A percentile compares a stretch with the other conserved stretches of the same genome.
Evolutionary conservation across 2,113 vertebrate genomes (phyloP).

Genomic region (Vanacampus margaritifer): DNA sequence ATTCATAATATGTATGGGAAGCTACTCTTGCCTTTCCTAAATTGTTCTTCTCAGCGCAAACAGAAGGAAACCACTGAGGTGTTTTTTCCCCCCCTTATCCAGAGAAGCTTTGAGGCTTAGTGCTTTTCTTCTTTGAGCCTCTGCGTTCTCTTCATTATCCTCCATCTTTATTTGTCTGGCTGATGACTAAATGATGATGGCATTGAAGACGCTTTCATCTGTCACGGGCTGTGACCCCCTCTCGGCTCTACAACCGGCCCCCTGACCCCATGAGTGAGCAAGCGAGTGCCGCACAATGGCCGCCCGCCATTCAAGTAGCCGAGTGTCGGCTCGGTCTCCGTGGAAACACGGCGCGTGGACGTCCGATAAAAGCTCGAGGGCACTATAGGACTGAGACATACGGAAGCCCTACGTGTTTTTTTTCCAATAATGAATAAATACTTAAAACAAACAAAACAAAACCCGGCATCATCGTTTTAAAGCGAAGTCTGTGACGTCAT

Average conservation of each 20-base stretch:
- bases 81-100: too few relatives aligned
- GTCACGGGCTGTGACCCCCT: constrained; percentile 72
- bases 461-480: background rate
- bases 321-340: constrained; percentile 78
- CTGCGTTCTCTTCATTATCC: background rate
- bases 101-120: background rate
- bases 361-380: constrained; percentile 43
- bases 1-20: too few relatives aligned
- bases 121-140: constrained; percentile 1
- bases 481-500: too few relatives aligned
- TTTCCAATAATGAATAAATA: background rate
- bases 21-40: too few relatives aligned
- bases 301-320: constrained; percentile 79
- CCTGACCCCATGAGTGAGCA: constrained; percentile 25
- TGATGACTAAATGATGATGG: constrained; percentile 93
- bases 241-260: constrained; percentile 55
- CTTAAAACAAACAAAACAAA: background rate
- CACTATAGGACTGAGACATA: background rate
- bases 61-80: too few relatives aligned
- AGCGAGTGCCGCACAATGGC: constrained; percentile 73
- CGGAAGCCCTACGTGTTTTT: too few relatives aligned
- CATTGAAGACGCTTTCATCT: constrained; percentile 86
- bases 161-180: constrained; percentile 69
- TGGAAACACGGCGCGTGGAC: constrained; percentile 65
- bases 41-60: too few relatives aligned